Evolutionary conservation across 2,888 invertebrate genomes (phyloP).

Genomic region (Steromphala cineraria): DNA sequence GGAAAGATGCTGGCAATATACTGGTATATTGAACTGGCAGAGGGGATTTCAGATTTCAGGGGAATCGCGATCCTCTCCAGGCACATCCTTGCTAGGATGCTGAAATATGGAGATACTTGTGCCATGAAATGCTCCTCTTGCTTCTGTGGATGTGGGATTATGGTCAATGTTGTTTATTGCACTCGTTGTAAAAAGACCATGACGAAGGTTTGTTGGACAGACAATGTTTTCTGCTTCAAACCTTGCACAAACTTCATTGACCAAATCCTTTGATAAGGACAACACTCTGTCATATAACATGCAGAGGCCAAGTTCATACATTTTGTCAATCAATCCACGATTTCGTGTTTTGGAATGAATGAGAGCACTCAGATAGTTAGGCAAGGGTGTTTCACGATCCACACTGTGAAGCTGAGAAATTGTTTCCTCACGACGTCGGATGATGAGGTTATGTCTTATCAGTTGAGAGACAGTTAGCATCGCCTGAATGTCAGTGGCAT

Average conservation of each 20-base stretch:
- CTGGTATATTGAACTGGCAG: not conserved
- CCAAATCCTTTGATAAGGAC: not conserved
- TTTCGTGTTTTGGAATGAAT: not conserved
- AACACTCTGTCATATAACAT: constrained; percentile 6
- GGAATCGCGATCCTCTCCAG: not conserved
- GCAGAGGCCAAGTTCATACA: not conserved
- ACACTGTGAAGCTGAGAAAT: not conserved
- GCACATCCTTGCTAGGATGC: not conserved
- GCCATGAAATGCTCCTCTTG: constrained; percentile 29
- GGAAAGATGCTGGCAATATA: not conserved
- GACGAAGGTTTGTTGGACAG: constrained; percentile 18
- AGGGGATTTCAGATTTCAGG: too few species aligned
- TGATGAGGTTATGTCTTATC: not conserved
- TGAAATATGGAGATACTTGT: constrained; percentile 17
- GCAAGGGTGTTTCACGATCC: not conserved
- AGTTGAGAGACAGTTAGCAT: not conserved
- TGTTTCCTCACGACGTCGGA: not conserved
- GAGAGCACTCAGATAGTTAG: not conserved
- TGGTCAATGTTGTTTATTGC: constrained; percentile 34
- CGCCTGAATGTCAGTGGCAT: not conserved
- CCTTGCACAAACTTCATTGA: not conserved
- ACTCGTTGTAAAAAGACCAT: constrained; percentile 22
- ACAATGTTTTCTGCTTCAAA: constrained; percentile 25
- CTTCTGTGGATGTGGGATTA: constrained; percentile 25
- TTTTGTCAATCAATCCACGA: not conserved